Evolutionary conservation across 2,113 vertebrate genomes (phyloP).

Genomic region (Chlamydotis undulata): DNA sequence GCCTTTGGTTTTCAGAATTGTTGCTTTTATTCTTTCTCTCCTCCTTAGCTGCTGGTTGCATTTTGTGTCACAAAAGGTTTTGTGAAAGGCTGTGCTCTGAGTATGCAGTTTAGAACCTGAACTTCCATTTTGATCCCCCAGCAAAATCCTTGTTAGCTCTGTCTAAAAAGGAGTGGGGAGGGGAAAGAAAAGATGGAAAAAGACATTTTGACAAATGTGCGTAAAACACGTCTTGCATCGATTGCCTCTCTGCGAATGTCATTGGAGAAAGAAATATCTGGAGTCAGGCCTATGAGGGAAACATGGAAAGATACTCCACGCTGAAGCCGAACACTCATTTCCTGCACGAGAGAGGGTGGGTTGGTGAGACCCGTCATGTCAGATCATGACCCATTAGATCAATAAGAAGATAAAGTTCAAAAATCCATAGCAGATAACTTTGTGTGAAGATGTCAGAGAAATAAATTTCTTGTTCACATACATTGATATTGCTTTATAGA

Average conservation of each 20-base stretch:
- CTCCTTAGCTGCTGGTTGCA: background rate
- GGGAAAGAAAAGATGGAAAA: background rate
- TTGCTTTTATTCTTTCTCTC: slow-evolving; percentile 9
- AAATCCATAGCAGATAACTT: background rate
- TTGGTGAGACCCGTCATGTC: background rate
- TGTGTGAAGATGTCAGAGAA: background rate
- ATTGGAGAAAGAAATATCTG: background rate
- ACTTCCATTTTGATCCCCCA: background rate
- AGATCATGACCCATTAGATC: background rate
- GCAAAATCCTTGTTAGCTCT: background rate
- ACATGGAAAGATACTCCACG: background rate
- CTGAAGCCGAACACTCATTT: background rate
- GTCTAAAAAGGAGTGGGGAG: background rate
- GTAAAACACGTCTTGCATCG: background rate
- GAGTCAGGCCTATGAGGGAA: background rate
- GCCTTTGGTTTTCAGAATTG: background rate
- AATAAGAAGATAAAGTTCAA: background rate
- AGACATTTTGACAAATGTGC: background rate
- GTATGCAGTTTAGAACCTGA: background rate
- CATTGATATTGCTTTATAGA: background rate
- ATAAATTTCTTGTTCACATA: background rate
- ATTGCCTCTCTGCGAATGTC: background rate
- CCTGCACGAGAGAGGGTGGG: background rate
- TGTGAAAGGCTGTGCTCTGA: background rate
- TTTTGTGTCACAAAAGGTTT: slow-evolving; percentile 42